Evolutionary conservation across 2,888 invertebrate species (phyloP).

Genomic region (Keiferia lycopersicella): DNA sequence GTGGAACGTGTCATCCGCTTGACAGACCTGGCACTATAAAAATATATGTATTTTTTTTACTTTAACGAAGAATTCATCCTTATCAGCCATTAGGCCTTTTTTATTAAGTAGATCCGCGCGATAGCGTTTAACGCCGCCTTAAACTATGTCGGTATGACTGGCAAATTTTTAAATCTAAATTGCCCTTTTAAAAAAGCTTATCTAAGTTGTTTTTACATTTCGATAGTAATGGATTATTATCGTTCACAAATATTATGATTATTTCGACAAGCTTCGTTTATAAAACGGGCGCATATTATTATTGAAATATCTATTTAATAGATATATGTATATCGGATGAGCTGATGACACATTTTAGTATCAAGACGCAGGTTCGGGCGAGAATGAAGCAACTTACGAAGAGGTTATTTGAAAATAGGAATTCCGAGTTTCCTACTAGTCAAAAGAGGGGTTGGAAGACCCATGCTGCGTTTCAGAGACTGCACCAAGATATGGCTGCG

Average conservation of each 20-base stretch:
- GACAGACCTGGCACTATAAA: background rate
- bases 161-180: no score
- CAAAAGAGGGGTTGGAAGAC: no score
- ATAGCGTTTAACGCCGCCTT: no score
- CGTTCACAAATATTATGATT: background rate
- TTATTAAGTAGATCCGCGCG: no score
- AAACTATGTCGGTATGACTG: no score
- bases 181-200: background rate
- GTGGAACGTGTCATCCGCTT: background rate
- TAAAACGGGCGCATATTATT: slow-evolving; percentile 3
- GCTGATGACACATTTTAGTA: slow-evolving; percentile 13
- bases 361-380: background rate
- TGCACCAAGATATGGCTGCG: no score
- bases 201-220: background rate
- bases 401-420: background rate
- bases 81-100: no score
- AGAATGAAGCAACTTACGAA: background rate
- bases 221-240: background rate
- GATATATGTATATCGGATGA: background rate
- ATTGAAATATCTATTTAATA: slow-evolving; percentile 1
- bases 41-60: no score
- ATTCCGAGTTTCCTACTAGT: slow-evolving; percentile 1
- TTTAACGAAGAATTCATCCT: background rate
- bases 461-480: no score
- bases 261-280: background rate